Base-by-base conservation (phyloP, 2,797 vertebrate genomes). In the Mycteria americana region DNA sequence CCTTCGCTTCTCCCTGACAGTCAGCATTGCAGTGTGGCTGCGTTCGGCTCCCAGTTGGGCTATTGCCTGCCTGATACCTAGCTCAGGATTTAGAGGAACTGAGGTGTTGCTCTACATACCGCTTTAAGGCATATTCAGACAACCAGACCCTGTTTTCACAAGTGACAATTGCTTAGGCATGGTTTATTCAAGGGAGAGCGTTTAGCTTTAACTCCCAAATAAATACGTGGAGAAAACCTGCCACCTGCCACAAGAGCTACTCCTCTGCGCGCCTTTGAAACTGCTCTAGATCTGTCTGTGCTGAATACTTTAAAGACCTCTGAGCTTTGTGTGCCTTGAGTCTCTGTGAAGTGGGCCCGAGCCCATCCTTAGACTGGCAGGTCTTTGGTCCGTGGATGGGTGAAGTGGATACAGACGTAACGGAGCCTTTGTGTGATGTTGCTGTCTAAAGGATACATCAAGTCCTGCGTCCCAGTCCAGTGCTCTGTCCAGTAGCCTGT, bases 361-460 rank as follows among this genome's bases (percentile, higher is more conserved):
- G 45, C 28, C 54, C 30, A 10, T 39, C 45, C 50, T 80, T 8
- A 28, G n/a, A 31, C 19, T 18, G 59, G 17, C 18, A 31, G 50
- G 23, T 43, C 45, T 76, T 45, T 28, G 57, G 46, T 16, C 39
- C 3, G 0, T 28, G 75, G 50, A 7, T 17, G 23, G 10, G 2
- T 6, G 17, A 46, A 54, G 23, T 5, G 11, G 11, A 1, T 45
- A 7, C 3, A 22, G 76, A 11, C 0, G 1, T 39, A 7, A 41
- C 1, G 15, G 43, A 69, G 45, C 69, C 31, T 35, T 56, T 18
- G n/a, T 31, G 51, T 10, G 41, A 45, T 25, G 62, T 43, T 50
- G 35, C 9, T 23, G 21, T 24, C 46, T 28, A 25, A 67, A 65
- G 45, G 28, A 9, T 15, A 9, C 24, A 1, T 3, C 5, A 7